Evolutionary conservation across 2,888 invertebrate species (phyloP), one percentile per base, ranked within the genome.

Genomic region (Tipula helvola): DNA sequence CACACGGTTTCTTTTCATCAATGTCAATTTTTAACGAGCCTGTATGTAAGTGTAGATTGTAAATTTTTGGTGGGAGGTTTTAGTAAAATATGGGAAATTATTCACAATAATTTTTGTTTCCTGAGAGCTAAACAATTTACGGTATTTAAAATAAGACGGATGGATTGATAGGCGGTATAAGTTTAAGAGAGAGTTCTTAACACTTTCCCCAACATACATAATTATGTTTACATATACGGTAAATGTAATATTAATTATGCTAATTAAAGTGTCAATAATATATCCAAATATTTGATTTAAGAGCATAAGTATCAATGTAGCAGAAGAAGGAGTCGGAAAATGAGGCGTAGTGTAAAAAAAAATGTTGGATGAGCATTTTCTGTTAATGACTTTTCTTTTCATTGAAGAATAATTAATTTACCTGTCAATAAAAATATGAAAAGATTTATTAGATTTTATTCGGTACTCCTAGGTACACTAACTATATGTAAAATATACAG

Each of bases 1-100:
- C 71, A 71, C 71, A 71, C 71, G 71, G 71, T 71, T 71, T 71
- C 71, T 71, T 71, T 71, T 71, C 71, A 71, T 71, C 71, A 71
- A 71, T 71, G 71, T 71, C 71, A 71, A 12, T 71, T 71, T 71
- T 71, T 71, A 71, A 71, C 71, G 71, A 71, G 71, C 28, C 71
- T 71, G 8, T 52, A 28, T 18, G 71, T 71, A 28, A 57, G 28
- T 28, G 28, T 71, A 10, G 7, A 28, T 28, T 28, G 71, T 4
- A 16, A 16, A 39, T 39, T 39, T 39, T 52, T 5, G 5, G 16
- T 12, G 71, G 71, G 28, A 3, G 5, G 28, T 16, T 28, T 12
- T 10, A 71, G 10, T n/a, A 28, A 71, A 28, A 28, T 28, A 28
- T 71, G 28, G 28, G 1, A 71, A 71, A 71, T 28, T 71, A 28